Evolutionary conservation across 2,888 invertebrate genomes (phyloP).

Genomic region (Gisinianus flammeolus): DNA sequence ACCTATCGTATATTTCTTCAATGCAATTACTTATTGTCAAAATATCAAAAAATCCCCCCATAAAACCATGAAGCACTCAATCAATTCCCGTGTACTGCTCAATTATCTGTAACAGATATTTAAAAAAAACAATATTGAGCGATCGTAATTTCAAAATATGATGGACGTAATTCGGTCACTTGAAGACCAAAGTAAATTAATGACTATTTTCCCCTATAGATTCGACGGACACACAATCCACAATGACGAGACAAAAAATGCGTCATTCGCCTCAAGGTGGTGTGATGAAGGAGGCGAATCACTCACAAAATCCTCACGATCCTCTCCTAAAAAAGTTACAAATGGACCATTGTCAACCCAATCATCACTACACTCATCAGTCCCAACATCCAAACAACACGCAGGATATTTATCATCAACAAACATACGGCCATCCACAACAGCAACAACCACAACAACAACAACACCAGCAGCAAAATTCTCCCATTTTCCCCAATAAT

Average conservation of each 20-base stretch:
- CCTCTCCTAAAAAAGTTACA: conserved; percentile 29
- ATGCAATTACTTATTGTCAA: too few relatives aligned
- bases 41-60: too few relatives aligned
- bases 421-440: conserved; percentile 30
- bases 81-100: too few relatives aligned
- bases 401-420: conserved; percentile 27
- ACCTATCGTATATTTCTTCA: too few relatives aligned
- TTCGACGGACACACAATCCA: too few relatives aligned
- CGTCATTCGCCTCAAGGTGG: neutral
- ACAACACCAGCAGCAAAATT: neutral
- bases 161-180: too few relatives aligned
- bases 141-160: conserved; percentile 18
- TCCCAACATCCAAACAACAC: neutral
- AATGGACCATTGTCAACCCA: conserved; percentile 29
- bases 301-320: conserved; percentile 34
- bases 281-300: conserved; percentile 10
- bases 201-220: too few relatives aligned
- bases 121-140: too few relatives aligned
- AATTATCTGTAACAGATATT: too few relatives aligned
- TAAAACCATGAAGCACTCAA: too few relatives aligned
- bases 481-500: conserved; percentile 23
- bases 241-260: conserved; percentile 10
- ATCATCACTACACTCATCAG: conserved; percentile 44
- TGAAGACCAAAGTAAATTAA: too few relatives aligned
- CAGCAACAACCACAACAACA: neutral